phyloP scores from a whole-genome alignment of 2,113 vertebrate species.

The Trichomycterus rosablanca region DNA sequence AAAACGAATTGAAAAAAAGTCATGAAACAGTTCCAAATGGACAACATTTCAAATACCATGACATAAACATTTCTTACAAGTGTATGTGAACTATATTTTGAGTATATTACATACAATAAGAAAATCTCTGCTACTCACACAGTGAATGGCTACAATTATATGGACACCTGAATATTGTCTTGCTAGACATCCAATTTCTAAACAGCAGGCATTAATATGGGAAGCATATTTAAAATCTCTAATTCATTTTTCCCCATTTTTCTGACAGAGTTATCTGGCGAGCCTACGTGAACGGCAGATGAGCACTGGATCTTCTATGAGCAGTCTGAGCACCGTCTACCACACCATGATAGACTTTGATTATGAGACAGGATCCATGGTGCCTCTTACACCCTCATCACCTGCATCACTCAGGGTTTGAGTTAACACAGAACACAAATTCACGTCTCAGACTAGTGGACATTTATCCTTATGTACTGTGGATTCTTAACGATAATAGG shows the following conservation, averaged over 20 bases:
- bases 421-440: neutral
- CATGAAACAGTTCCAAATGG: too few species aligned
- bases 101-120: too few species aligned
- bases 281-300: conserved; percentile 73
- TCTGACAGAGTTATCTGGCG: conserved; percentile 76
- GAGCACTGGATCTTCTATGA: conserved; percentile 67
- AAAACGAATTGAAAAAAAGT: too few species aligned
- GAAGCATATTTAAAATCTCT: too few species aligned
- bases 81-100: too few species aligned
- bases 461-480: neutral
- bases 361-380: conserved; percentile 76
- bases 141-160: too few species aligned
- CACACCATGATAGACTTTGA: conserved; percentile 73
- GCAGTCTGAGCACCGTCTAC: conserved; percentile 65
- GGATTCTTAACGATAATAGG: neutral
- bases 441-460: neutral
- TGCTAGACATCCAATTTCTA: too few species aligned
- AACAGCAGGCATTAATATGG: too few species aligned
- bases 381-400: conserved; percentile 67
- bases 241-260: neutral
- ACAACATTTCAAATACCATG: too few species aligned
- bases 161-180: too few species aligned
- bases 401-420: conserved; percentile 52
- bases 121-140: too few species aligned
- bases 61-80: too few species aligned